Conservation (phyloP, 2,113 vertebrate species). For the Cinclus cinclus region DNA sequence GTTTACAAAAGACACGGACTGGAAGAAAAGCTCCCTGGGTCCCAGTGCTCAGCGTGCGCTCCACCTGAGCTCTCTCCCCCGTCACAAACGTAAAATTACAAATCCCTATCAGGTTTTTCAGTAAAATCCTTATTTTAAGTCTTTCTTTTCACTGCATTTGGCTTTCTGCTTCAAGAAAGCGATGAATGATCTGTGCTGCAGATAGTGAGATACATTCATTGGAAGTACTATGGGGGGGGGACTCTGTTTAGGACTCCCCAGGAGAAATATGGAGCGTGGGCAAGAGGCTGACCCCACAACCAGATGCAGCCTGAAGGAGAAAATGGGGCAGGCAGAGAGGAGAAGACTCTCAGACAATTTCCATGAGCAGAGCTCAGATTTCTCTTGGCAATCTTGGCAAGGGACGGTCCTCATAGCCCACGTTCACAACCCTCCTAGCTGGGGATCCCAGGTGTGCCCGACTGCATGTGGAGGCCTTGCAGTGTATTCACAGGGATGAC, state of each 20-base stretch:
- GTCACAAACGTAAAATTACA: fast-evolving
- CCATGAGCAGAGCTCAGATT: neutral
- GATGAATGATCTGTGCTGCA: neutral
- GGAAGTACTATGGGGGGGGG: fast-evolving
- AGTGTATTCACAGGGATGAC: neutral
- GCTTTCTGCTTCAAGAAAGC: neutral
- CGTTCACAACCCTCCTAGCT: neutral
- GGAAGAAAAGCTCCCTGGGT: neutral
- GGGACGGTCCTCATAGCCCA: neutral
- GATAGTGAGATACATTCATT: neutral
- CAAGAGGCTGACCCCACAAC: neutral
- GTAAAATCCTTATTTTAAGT: neutral
- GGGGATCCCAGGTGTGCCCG: neutral
- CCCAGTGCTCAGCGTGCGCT: neutral
- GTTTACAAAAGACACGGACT: neutral
- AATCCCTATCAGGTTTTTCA: neutral
- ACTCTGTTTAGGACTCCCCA: neutral
- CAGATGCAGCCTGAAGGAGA: neutral
- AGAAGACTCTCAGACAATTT: neutral
- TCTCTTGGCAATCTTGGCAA: neutral
- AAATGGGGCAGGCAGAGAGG: neutral
- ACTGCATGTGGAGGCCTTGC: neutral
- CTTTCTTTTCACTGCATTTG: neutral
- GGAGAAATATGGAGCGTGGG: neutral
- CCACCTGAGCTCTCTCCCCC: neutral